Base-by-base conservation (phyloP, 2,113 vertebrate species). In the Scomber japonicus region DNA sequence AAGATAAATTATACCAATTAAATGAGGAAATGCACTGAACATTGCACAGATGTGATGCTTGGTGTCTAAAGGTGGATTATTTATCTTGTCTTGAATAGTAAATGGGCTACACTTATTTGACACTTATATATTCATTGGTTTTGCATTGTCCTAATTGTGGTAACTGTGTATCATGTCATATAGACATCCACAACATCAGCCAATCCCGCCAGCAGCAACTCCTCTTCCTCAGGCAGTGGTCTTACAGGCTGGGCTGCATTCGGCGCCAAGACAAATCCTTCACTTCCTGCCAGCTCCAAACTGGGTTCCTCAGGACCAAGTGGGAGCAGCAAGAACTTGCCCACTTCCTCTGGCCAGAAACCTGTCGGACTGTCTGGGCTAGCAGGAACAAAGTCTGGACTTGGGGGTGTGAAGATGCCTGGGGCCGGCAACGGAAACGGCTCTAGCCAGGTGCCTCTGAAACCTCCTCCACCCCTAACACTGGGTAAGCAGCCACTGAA, bases 181-280 rank as follows among this genome's bases (percentile, higher is more conserved):
- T 88, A 98, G 97, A 88, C 95, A 19, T 96, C 97, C 2, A 88
- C 95, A 19, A 88, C 95, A 61, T 96, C 96, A 4, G 96, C 95
- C 80, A 98, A 94, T 85, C 96, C 97, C 1, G 92, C 96, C 81
- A 91, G 83, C 89, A 91, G 94, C 79, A 93, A 81, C 50, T 93
- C 96, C 77, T 95, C 97, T 44, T 96, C 97, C 35, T 93, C 95
- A 45, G 93, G 95, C 48, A 97, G 97, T 67, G 98, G 96, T 70
- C 96, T 99, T 45, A 98, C 96, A 6, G 98, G 97, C 63, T 99
- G 98, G 98, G 98, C 98, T 53, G 98, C 98, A 10, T 99, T 99
- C 86, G 97, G 95, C 49, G 97, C 97, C 88, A 99, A 99, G 93
- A 97, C 96, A 2, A 95, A 94, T 48, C 92, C 97, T 70, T 91